A percentile compares a stretch with the other conserved stretches of the same genome.
These are phyloP conservation scores for Pachyuromys duprasi DNA, from an alignment of 2,797 vertebrate species.

Conservation along the genomic window DNA sequence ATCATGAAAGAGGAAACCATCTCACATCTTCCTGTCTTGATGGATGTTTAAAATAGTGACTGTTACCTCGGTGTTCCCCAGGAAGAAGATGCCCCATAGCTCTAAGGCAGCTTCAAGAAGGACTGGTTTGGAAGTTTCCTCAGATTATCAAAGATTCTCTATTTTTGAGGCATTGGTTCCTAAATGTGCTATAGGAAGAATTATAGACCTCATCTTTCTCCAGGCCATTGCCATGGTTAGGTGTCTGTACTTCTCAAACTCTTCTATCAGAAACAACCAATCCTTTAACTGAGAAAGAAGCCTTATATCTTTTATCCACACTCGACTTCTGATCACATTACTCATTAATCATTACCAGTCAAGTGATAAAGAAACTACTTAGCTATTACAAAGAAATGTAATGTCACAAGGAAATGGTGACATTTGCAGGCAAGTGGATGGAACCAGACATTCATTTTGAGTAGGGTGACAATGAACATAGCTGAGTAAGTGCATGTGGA, in stretches of 20 bases:
- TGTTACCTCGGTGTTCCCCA: not conserved
- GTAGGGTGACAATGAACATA: not conserved
- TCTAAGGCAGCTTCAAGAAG: not conserved
- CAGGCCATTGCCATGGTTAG: not conserved
- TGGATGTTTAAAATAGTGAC: not conserved
- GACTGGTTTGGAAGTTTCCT: accelerated
- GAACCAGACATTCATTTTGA: too few species aligned
- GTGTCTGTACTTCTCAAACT: not conserved
- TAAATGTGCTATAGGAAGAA: not conserved
- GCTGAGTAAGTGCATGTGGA: not conserved
- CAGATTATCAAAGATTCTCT: not conserved
- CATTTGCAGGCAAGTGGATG: too few species aligned
- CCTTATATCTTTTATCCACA: not conserved
- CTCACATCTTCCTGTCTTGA: not conserved
- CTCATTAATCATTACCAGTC: not conserved
- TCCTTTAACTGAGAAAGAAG: not conserved
- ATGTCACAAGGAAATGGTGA: too few species aligned
- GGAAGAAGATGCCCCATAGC: not conserved
- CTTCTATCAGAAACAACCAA: not conserved
- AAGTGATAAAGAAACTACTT: not conserved
- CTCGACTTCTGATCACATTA: not conserved
- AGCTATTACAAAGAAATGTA: too few species aligned
- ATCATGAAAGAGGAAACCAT: not conserved
- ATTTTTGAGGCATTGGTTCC: not conserved
- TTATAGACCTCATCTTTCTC: not conserved